phyloP scores from a whole-genome alignment of 1,140 invertebrate genomes.

The Ips typographus region DNA sequence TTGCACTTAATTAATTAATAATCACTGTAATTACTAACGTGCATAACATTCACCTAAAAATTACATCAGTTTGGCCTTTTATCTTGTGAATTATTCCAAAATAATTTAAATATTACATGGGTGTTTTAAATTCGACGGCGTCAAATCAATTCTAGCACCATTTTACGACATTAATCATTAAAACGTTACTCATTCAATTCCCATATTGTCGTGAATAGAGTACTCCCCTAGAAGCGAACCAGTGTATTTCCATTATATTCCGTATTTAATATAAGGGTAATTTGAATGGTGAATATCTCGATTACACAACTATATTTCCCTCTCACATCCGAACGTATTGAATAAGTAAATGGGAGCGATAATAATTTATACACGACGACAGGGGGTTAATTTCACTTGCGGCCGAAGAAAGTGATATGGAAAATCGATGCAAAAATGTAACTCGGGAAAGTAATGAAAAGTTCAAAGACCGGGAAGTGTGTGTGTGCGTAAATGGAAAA shows the following conservation, averaged over 20 bases:
- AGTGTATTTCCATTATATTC: slow-evolving; percentile 17
- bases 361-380: slow-evolving; percentile 13
- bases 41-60: too few relatives aligned
- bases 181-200: not conserved
- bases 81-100: too few relatives aligned
- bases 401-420: slow-evolving; percentile 3
- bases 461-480: slow-evolving; percentile 19
- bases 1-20: too few relatives aligned
- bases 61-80: too few relatives aligned
- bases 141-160: too few relatives aligned
- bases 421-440: slow-evolving; percentile 4
- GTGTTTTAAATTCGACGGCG: too few relatives aligned
- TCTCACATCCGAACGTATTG: not conserved
- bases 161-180: not conserved
- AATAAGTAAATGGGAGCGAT: slow-evolving; percentile 1
- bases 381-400: slow-evolving; percentile 6
- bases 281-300: slow-evolving; percentile 12
- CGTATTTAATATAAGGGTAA: slow-evolving; percentile 18
- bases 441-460: not conserved
- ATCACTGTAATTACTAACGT: too few relatives aligned
- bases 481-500: not conserved
- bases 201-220: not conserved
- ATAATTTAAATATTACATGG: too few relatives aligned
- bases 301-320: slow-evolving; percentile 14
- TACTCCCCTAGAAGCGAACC: not conserved